Base-by-base conservation (phyloP, 2,888 invertebrate genomes). In the Aporophyla lueneburgensis region DNA sequence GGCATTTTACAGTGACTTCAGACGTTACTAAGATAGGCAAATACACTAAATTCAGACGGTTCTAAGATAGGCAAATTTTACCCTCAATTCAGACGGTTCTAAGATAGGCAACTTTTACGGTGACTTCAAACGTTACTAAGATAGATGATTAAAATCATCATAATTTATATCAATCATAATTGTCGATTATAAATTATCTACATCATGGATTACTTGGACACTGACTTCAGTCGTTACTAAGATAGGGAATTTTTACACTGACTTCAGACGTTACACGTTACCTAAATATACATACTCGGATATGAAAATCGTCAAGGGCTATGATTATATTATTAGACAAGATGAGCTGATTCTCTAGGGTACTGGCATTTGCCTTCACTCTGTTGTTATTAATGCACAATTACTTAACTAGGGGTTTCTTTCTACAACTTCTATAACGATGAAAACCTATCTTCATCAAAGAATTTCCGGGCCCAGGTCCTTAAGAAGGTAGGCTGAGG, bases 371-470 rank as follows among this genome's bases (percentile, higher is more conserved):
- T 9, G 93, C 93, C 1, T 91, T 89, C 2, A 33, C 1, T 33
- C 33, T 3, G 33, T 33, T 88, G 79, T 93, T 92, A 59, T 89
- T 90, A 27, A 86, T 84, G 77, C 92, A 93, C 4, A 93, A 89
- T 95, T 94, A 94, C 21, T 85, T 90, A 12, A 79, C 69, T 21
- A 83, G 79, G 0, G 90, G 90, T 0, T 90, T 89, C 21, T 74
- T 90, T 75, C 91, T 92, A 71, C 93, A 92, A 63, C 91, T 93
- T 19, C 92, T 92, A 75, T 89, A 95, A 12, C 93, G 88, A 67
- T 93, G 90, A 5, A 56, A 1, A 6, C 88, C 91, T 5, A 91
- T 71, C 9, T 87, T 67, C 88, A 94, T 85, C 19, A 91, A 80
- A 0, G 92, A 93, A 65, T 93, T 92, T 7, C 94, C 94, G 40